Percentiles rank a stretch among this genome's conserved stretches.
phyloP scores from a whole-genome alignment of 2,113 vertebrate genomes.

The Zootoca vivipara region DNA sequence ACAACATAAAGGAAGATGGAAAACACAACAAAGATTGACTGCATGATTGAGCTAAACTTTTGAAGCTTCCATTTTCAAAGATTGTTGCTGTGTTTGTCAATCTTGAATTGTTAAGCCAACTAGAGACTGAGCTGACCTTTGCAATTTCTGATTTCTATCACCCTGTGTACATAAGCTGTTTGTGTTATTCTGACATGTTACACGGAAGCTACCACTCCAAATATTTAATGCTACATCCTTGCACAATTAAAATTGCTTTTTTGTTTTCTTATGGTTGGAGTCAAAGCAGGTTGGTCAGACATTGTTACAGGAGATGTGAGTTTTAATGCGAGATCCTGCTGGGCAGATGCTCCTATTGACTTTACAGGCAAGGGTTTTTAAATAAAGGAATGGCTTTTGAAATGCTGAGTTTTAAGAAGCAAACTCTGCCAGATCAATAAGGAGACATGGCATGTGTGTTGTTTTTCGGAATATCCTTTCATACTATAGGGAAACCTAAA shows the following conservation, averaged over 20 bases:
- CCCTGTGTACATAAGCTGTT: constrained; percentile 22
- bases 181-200: constrained; percentile 6
- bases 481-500: constrained; percentile 38
- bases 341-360: constrained; percentile 42
- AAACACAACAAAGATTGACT: neutral
- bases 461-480: constrained; percentile 39
- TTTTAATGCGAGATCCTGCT: constrained; percentile 15
- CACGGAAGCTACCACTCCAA: neutral
- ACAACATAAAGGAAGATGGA: neutral
- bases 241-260: constrained; percentile 14
- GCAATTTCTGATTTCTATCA: constrained; percentile 21
- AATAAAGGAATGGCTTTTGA: constrained; percentile 48
- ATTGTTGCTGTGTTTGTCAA: neutral
- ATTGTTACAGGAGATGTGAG: neutral
- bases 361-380: constrained; percentile 29
- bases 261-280: constrained; percentile 32
- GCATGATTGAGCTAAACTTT: neutral
- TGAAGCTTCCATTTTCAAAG: neutral
- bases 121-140: constrained; percentile 30
- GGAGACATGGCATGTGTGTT: constrained; percentile 16
- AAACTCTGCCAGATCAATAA: constrained; percentile 52
- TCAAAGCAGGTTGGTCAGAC: constrained; percentile 32
- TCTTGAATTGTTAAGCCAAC: neutral
- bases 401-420: constrained; percentile 34
- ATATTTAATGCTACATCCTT: neutral